phyloP scores from a whole-genome alignment of 2,113 vertebrate genomes.

The Epinephelus fuscoguttatus region DNA sequence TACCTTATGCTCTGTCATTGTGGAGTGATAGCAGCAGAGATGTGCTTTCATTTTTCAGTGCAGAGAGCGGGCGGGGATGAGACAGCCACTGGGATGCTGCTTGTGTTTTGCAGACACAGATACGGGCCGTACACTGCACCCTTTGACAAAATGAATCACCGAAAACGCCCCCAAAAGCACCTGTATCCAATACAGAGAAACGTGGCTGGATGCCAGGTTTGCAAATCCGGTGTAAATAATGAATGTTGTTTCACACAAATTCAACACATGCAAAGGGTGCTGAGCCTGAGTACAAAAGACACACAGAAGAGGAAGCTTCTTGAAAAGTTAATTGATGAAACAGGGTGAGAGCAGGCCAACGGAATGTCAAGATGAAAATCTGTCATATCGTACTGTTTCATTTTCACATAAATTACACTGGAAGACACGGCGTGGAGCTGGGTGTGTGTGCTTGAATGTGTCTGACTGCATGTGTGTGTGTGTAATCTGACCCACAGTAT shows the following conservation, averaged over 20 bases:
- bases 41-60: slow-evolving; percentile 66
- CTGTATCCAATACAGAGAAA: slow-evolving; percentile 42
- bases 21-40: slow-evolving; percentile 55
- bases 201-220: slow-evolving; percentile 53
- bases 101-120: slow-evolving; percentile 65
- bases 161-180: slow-evolving; percentile 39
- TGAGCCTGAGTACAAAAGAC: neutral
- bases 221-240: slow-evolving; percentile 55
- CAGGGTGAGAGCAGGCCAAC: neutral
- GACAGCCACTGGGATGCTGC: slow-evolving; percentile 25
- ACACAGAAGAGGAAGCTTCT: slow-evolving; percentile 36
- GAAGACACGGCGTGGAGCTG: neutral
- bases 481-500: slow-evolving; percentile 27
- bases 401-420: slow-evolving; percentile 22
- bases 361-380: slow-evolving; percentile 36
- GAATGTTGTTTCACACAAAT: slow-evolving; percentile 12
- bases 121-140: slow-evolving; percentile 49
- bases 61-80: slow-evolving; percentile 42
- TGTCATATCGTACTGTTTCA: slow-evolving; percentile 18
- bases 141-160: slow-evolving; percentile 61
- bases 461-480: neutral
- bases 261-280: slow-evolving; percentile 19
- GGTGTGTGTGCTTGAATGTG: neutral
- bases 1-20: slow-evolving; percentile 63
- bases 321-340: slow-evolving; percentile 30